Percentiles rank a stretch among this genome's conserved stretches.
These are phyloP conservation scores for Noctua janthina DNA, from an alignment of 2,888 invertebrate genomes.

Conservation along the genomic window DNA sequence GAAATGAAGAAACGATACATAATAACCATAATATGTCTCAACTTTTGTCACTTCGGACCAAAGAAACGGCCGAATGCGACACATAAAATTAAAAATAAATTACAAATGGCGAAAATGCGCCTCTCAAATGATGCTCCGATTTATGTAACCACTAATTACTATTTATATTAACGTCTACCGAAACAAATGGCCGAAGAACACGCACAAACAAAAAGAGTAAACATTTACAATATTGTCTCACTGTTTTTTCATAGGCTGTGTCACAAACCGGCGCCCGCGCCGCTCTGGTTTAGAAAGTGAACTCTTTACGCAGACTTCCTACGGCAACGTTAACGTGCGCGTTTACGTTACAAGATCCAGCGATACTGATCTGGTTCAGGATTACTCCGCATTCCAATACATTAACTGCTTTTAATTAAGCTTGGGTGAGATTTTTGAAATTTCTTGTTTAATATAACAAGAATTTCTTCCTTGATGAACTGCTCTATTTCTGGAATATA, in stretches of 20 bases:
- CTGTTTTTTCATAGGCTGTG: constrained; percentile 53
- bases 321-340: constrained; percentile 63
- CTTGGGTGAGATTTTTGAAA: neutral
- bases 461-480: neutral
- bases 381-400: constrained; percentile 57
- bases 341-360: constrained; percentile 59
- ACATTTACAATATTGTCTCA: constrained; percentile 4
- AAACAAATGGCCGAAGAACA: neutral
- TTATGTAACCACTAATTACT: neutral
- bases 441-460: neutral
- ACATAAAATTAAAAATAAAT: neutral
- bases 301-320: constrained; percentile 71
- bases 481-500: neutral
- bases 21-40: neutral
- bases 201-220: constrained; percentile 7
- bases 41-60: neutral
- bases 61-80: neutral
- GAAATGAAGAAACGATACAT: neutral
- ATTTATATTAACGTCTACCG: neutral
- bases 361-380: constrained; percentile 57
- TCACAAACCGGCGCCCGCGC: constrained; percentile 50
- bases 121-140: neutral
- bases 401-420: constrained; percentile 52
- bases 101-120: neutral
- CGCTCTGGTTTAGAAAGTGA: constrained; percentile 77